Evolutionary conservation across 2,113 vertebrate species (phyloP).

Genomic region (Toxotes jaculatrix): DNA sequence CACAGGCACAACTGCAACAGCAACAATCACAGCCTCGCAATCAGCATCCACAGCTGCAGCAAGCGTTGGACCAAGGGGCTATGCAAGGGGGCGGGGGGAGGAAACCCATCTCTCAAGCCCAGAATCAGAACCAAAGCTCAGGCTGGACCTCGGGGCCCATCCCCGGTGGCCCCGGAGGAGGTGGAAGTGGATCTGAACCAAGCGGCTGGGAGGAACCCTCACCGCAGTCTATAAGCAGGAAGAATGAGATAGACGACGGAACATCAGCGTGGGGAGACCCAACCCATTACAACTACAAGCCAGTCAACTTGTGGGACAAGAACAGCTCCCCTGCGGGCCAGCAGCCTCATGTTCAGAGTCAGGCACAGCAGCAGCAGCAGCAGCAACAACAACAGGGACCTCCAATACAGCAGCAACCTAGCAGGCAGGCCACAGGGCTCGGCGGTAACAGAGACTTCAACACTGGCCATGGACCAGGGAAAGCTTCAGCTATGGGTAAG

Average conservation of each 20-base stretch:
- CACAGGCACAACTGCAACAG: slow-evolving; percentile 82
- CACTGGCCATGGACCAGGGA: slow-evolving; percentile 73
- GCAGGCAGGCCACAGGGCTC: slow-evolving; percentile 67
- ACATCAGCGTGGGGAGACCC: slow-evolving; percentile 99
- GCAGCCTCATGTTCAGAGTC: slow-evolving; percentile 72
- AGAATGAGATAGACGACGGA: slow-evolving; percentile 98
- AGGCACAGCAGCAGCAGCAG: slow-evolving; percentile 78
- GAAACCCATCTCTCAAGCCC: slow-evolving; percentile 85
- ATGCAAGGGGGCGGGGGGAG: slow-evolving; percentile 91
- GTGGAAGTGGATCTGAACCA: slow-evolving; percentile 85
- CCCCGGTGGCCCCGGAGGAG: slow-evolving; percentile 87
- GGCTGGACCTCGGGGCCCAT: slow-evolving; percentile 94
- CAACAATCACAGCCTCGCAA: slow-evolving; percentile 86
- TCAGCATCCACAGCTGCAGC: slow-evolving; percentile 85
- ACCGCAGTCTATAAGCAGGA: slow-evolving; percentile 94
- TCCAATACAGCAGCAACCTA: slow-evolving; percentile 86
- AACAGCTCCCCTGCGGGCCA: slow-evolving; percentile 89
- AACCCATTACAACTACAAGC: slow-evolving; percentile 93
- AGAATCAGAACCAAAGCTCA: slow-evolving; percentile 88
- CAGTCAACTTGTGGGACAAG: slow-evolving; percentile 99
- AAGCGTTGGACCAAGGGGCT: slow-evolving; percentile 84
- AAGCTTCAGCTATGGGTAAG: slow-evolving; percentile 78
- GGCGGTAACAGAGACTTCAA: slow-evolving; percentile 79
- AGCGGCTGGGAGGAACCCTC: slow-evolving; percentile 99
- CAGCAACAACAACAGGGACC: slow-evolving; percentile 65